phyloP scores from a whole-genome alignment of 2,113 vertebrate species.

The Siniperca chuatsi region DNA sequence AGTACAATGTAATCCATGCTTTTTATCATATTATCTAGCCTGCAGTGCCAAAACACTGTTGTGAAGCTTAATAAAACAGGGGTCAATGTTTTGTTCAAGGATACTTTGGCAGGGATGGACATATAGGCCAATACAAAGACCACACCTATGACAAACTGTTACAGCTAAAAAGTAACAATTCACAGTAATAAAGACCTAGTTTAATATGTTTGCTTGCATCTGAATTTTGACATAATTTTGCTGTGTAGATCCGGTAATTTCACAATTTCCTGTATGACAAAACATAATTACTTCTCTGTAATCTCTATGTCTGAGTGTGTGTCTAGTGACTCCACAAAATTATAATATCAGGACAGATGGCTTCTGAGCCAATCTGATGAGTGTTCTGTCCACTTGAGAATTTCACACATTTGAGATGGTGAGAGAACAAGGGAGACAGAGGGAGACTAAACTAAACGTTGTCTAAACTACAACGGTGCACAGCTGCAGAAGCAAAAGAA shows the following conservation, averaged over 20 bases:
- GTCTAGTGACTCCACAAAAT: background rate
- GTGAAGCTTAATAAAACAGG: background rate
- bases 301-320: background rate
- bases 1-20: background rate
- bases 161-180: background rate
- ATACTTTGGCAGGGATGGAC: background rate
- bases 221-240: background rate
- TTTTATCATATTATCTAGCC: background rate
- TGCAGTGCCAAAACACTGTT: background rate
- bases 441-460: background rate
- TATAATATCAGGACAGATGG: slow-evolving; percentile 13
- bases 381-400: slow-evolving; percentile 20
- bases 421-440: slow-evolving; percentile 32
- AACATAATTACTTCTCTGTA: slow-evolving; percentile 13
- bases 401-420: slow-evolving; percentile 31
- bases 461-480: background rate
- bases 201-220: background rate
- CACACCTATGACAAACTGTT: background rate
- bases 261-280: slow-evolving; percentile 33
- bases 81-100: background rate
- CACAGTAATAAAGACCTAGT: background rate
- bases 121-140: background rate
- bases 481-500: slow-evolving; percentile 7
- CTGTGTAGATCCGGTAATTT: background rate
- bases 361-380: slow-evolving; percentile 22